Evolutionary conservation across 2,888 invertebrate genomes (phyloP).

Genomic region (Aphidius colemani): DNA sequence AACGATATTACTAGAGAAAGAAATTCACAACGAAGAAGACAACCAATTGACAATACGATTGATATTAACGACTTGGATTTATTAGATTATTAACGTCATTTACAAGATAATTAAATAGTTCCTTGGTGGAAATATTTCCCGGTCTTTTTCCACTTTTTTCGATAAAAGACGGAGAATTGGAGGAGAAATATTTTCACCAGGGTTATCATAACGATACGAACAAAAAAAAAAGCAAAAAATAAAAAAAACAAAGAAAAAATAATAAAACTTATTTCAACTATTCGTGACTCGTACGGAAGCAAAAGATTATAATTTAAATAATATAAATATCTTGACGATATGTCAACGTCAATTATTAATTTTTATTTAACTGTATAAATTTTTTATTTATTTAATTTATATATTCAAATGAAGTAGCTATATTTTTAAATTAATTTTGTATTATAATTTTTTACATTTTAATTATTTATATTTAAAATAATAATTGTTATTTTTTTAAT

Average conservation of each 20-base stretch:
- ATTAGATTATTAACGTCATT: slow-evolving; percentile 32
- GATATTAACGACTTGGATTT: slow-evolving; percentile 29
- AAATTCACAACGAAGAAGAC: slow-evolving; percentile 30
- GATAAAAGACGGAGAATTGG: no score
- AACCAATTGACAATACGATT: slow-evolving; percentile 27
- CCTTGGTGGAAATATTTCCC: no score
- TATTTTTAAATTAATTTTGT: no score
- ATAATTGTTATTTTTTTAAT: no score
- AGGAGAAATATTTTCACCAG: no score
- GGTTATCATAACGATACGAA: background rate
- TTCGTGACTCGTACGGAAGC: slow-evolving; percentile 23
- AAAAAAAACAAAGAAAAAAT: slow-evolving; percentile 18
- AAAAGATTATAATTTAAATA: background rate
- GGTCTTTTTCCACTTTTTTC: no score
- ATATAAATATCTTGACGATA: background rate
- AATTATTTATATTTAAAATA: no score
- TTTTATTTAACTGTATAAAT: no score
- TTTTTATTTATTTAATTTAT: no score
- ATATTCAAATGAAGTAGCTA: no score
- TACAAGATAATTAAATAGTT: background rate
- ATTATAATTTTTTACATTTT: no score
- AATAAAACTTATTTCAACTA: slow-evolving; percentile 24
- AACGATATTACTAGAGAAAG: slow-evolving; percentile 28
- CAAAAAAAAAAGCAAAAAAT: background rate
- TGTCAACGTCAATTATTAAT: no score